These are phyloP conservation scores for Argyresthia albistria DNA, from an alignment of 2,888 invertebrate species.

Conservation along the genomic window DNA sequence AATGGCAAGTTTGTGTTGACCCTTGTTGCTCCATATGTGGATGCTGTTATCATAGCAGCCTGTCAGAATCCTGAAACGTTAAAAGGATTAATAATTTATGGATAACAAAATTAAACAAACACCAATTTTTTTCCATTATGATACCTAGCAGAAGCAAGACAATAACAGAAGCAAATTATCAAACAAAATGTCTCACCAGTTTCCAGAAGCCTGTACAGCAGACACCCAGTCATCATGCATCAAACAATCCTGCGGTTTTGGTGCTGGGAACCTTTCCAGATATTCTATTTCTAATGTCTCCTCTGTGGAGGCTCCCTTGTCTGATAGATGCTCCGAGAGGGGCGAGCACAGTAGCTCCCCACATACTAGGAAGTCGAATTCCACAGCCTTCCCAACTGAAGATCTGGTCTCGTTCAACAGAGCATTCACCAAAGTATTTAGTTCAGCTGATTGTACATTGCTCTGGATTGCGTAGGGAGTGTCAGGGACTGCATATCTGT, in stretches of 20 bases:
- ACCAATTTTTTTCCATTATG: no score
- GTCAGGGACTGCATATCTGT: slow-evolving; percentile 90
- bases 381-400: slow-evolving; percentile 54
- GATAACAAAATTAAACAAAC: no score
- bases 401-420: slow-evolving; percentile 74
- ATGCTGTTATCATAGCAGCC: slow-evolving; percentile 96
- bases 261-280: slow-evolving; percentile 90
- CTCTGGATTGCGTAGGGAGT: slow-evolving; percentile 87
- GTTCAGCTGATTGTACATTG: slow-evolving; percentile 76
- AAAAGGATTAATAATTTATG: background rate
- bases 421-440: slow-evolving; percentile 86
- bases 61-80: slow-evolving; percentile 81
- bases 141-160: no score
- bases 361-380: slow-evolving; percentile 91
- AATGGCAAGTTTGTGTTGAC: slow-evolving; percentile 86
- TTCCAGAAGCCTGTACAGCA: slow-evolving; percentile 79
- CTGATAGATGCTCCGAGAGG: slow-evolving; percentile 82
- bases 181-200: slow-evolving; percentile 67
- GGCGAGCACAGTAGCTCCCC: slow-evolving; percentile 85
- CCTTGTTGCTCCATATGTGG: slow-evolving; percentile 90
- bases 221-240: slow-evolving; percentile 99
- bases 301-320: slow-evolving; percentile 85
- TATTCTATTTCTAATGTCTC: slow-evolving; percentile 92
- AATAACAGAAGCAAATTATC: no score
- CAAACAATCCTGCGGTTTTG: slow-evolving; percentile 92